A percentile compares a stretch with the other conserved stretches of the same genome.
Evolutionary conservation across 2,113 vertebrate species (phyloP).

Genomic region (Dissostichus mawsoni): DNA sequence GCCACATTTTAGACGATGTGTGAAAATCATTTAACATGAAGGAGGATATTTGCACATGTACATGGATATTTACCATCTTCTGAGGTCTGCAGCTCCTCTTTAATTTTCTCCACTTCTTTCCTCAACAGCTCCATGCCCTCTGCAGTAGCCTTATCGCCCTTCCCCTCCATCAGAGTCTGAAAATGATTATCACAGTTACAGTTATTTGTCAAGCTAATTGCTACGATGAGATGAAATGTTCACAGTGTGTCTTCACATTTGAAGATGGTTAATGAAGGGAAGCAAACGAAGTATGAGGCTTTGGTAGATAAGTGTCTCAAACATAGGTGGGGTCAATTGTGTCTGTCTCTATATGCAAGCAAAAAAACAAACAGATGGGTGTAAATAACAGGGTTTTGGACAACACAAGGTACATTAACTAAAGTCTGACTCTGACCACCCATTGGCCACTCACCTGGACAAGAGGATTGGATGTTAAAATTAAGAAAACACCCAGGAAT

Average conservation of each 20-base stretch:
- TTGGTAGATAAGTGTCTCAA: not conserved
- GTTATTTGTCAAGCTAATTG: not conserved
- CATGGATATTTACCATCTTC: conserved; percentile 80
- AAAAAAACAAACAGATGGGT: not conserved
- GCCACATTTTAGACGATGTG: too few species aligned
- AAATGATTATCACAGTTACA: not conserved
- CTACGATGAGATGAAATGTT: conserved; percentile 6
- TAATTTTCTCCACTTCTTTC: conserved; percentile 85
- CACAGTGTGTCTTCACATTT: not conserved
- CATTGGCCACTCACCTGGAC: not conserved
- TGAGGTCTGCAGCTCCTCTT: conserved; percentile 85
- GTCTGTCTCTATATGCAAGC: too few species aligned
- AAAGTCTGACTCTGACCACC: not conserved
- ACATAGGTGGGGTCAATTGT: not conserved
- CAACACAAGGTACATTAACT: not conserved
- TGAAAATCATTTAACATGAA: too few species aligned
- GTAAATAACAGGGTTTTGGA: not conserved
- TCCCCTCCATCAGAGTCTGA: conserved; percentile 84
- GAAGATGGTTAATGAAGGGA: too few species aligned
- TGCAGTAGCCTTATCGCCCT: conserved; percentile 66
- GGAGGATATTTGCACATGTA: too few species aligned
- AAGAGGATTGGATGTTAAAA: not conserved
- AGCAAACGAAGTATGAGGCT: not conserved
- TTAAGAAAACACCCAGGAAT: not conserved
- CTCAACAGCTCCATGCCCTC: conserved; percentile 83